A percentile compares a stretch with the other conserved stretches of the same genome.
phyloP scores from a whole-genome alignment of 2,113 vertebrate species.

The Psephotus haematonotus region DNA sequence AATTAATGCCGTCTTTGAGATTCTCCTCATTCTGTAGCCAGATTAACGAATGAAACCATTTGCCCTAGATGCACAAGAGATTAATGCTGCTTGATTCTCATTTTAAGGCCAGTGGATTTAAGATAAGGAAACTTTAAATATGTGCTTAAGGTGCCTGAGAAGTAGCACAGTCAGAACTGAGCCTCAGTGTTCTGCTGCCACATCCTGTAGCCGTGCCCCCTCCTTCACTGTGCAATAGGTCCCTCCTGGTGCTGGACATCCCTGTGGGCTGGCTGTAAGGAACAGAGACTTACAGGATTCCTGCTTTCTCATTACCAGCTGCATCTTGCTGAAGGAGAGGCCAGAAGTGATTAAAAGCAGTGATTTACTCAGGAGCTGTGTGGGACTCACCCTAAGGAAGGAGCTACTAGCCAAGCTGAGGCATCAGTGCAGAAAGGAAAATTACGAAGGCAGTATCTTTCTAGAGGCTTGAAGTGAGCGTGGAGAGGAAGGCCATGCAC shows the following conservation, averaged over 20 bases:
- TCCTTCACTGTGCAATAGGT: neutral
- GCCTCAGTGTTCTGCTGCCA: neutral
- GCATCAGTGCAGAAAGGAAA: neutral
- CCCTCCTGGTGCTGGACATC: fast-evolving
- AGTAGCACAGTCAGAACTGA: neutral
- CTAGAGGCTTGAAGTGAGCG: neutral
- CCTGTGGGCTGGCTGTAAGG: neutral
- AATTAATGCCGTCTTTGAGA: neutral
- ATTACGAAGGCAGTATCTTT: neutral
- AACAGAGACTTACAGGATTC: neutral
- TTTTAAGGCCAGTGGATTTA: neutral
- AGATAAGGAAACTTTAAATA: neutral
- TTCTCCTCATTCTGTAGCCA: neutral
- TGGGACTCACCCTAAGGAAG: neutral
- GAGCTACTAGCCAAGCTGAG: neutral
- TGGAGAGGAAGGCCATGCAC: fast-evolving
- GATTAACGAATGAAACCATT: conserved; percentile 6
- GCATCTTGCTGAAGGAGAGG: neutral
- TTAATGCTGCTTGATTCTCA: neutral
- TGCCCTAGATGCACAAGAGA: neutral
- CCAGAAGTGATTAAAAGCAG: neutral
- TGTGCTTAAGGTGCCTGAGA: neutral
- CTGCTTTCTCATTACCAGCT: neutral
- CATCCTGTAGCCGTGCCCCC: neutral
- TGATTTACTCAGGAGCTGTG: neutral